phyloP scores from a whole-genome alignment of 2,888 invertebrate genomes.

The Scaptomyza polygonia region DNA sequence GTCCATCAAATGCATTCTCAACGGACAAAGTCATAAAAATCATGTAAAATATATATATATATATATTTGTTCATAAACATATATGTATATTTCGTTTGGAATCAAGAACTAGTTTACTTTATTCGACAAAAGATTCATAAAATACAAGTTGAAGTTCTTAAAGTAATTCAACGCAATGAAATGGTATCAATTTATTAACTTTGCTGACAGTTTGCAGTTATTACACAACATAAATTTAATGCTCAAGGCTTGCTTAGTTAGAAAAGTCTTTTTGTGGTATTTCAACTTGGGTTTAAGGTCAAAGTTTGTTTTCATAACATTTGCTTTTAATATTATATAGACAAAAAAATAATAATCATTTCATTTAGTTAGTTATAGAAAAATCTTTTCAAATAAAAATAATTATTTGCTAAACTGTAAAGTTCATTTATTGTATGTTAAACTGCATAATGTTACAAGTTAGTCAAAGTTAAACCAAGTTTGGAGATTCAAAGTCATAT shows the following conservation, averaged over 20 bases:
- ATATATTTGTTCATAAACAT: not conserved
- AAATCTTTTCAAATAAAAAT: too few species aligned
- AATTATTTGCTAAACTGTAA: too few species aligned
- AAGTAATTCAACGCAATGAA: not conserved
- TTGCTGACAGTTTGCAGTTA: not conserved
- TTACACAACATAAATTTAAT: too few species aligned
- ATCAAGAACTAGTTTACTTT: not conserved
- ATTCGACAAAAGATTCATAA: too few species aligned
- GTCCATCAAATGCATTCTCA: not conserved
- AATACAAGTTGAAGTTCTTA: not conserved
- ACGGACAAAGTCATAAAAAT: not conserved
- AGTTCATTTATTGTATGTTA: too few species aligned
- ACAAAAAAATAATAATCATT: too few species aligned
- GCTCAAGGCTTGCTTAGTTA: not conserved
- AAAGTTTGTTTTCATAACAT: too few species aligned
- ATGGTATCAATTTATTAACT: not conserved
- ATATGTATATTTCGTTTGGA: not conserved
- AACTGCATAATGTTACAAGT: too few species aligned
- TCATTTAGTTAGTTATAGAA: too few species aligned
- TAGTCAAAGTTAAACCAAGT: too few species aligned
- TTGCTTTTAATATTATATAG: too few species aligned
- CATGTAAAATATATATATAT: not conserved
- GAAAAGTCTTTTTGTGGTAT: not conserved
- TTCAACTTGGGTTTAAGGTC: not conserved
- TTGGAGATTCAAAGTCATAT: too few species aligned